phyloP scores from a whole-genome alignment of 1,140 invertebrate species.

The Globodera ellingtonae region DNA sequence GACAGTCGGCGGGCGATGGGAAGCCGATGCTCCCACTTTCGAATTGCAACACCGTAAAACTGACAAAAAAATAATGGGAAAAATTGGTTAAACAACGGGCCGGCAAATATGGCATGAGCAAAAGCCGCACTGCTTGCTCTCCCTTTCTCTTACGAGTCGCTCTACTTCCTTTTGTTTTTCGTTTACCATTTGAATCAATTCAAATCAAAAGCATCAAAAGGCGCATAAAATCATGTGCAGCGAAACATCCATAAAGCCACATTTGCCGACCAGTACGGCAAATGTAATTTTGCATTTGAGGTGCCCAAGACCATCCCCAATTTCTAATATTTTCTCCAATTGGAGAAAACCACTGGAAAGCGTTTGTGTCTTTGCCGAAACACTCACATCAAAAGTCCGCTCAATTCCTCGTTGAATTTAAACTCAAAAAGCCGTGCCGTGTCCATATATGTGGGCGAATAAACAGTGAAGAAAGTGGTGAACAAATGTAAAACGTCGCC shows the following conservation, averaged over 20 bases:
- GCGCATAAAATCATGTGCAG: too few species aligned
- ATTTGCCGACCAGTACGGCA: too few species aligned
- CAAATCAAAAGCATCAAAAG: constrained; percentile 1
- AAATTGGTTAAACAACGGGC: neutral
- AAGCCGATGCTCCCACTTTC: constrained; percentile 6
- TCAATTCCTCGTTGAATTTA: constrained; percentile 20
- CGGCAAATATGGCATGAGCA: too few species aligned
- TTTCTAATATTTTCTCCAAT: too few species aligned
- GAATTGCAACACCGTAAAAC: constrained; percentile 17
- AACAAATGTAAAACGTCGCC: constrained; percentile 19
- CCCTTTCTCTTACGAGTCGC: too few species aligned
- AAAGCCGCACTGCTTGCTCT: too few species aligned
- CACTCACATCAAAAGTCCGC: constrained; percentile 31
- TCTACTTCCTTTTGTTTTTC: too few species aligned
- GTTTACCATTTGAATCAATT: too few species aligned
- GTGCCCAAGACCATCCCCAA: too few species aligned
- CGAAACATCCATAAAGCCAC: too few species aligned
- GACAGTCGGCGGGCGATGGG: neutral
- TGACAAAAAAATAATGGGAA: constrained; percentile 5
- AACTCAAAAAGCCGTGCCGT: constrained; percentile 12
- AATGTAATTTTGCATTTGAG: too few species aligned
- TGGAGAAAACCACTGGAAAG: too few species aligned
- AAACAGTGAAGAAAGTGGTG: constrained; percentile 38
- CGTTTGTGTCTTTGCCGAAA: neutral
- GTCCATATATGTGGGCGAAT: constrained; percentile 42